These are phyloP conservation scores for Bombus vancouverensis DNA, from an alignment of 1,140 invertebrate genomes.

Conservation along the genomic window DNA sequence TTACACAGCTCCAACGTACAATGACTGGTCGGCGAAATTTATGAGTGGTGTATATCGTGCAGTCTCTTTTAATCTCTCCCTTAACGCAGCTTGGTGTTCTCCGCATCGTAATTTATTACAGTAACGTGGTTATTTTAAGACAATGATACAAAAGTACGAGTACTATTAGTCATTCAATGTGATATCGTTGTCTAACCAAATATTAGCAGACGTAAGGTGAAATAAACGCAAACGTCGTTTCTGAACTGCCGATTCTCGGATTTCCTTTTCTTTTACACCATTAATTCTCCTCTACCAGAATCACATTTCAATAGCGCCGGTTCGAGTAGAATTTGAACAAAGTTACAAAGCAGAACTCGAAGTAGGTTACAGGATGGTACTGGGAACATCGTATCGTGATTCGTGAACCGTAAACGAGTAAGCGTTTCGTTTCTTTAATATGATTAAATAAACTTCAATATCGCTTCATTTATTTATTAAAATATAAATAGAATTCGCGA, in stretches of 20 bases:
- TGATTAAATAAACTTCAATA: not conserved
- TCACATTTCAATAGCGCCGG: not conserved
- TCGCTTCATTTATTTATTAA: not conserved
- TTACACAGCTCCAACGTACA: not conserved
- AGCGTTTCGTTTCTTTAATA: not conserved
- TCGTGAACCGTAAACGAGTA: not conserved
- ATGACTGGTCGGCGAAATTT: not conserved
- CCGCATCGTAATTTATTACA: not conserved
- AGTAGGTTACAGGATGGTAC: not conserved
- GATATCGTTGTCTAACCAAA: not conserved
- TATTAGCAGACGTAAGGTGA: not conserved
- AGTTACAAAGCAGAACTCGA: not conserved
- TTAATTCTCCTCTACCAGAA: not conserved
- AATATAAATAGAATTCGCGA: not conserved
- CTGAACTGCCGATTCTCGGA: not conserved
- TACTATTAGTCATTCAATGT: too few relatives aligned
- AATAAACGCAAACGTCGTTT: not conserved
- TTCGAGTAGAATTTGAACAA: not conserved
- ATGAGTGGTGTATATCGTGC: not conserved
- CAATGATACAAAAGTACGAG: not conserved
- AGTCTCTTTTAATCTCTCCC: not conserved
- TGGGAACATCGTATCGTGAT: not conserved
- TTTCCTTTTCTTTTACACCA: not conserved
- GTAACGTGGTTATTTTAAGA: not conserved
- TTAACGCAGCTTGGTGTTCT: not conserved